Conservation (phyloP, 92 coral and sea anemone species). For the Parazoanthus darwini region DNA sequence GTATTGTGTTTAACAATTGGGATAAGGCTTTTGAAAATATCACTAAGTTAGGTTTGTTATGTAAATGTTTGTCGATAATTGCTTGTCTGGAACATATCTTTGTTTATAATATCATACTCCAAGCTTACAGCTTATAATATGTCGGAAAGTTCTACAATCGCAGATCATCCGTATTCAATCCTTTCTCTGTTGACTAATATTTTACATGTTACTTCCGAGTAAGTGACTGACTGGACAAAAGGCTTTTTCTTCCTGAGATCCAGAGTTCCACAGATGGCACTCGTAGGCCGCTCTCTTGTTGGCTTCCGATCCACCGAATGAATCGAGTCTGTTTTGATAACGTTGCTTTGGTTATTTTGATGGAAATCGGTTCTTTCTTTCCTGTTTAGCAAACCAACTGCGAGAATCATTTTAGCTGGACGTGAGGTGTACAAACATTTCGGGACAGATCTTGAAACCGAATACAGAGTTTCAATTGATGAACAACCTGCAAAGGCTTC, state of each 20-base stretch:
- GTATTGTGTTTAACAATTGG: not conserved
- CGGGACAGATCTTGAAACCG: not conserved
- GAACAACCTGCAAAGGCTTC: not conserved
- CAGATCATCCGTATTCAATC: constrained; percentile 9
- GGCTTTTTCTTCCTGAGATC: not conserved
- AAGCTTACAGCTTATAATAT: constrained; percentile 11
- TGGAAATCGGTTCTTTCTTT: not conserved
- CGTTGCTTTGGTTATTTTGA: constrained; percentile 31
- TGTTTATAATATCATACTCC: constrained; percentile 20
- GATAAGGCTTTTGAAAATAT: not conserved
- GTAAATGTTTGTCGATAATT: constrained; percentile 24
- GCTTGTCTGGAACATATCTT: constrained; percentile 7
- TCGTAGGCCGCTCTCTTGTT: constrained; percentile 7
- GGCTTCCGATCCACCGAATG: not conserved
- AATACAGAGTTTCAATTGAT: no score
- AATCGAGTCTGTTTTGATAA: constrained; percentile 6
- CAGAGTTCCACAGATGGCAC: constrained; percentile 1
- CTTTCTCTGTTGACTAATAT: constrained; percentile 4
- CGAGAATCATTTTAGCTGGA: not conserved
- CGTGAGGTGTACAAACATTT: not conserved
- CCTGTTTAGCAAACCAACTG: constrained; percentile 14
- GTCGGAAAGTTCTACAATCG: not conserved
- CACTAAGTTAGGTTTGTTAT: constrained; percentile 12
- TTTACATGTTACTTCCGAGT: not conserved
- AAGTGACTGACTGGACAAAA: not conserved